Percentiles rank a stretch among this genome's conserved stretches.
Conservation (phyloP, 1,140 invertebrate genomes). For the Drosophila guanche region DNA sequence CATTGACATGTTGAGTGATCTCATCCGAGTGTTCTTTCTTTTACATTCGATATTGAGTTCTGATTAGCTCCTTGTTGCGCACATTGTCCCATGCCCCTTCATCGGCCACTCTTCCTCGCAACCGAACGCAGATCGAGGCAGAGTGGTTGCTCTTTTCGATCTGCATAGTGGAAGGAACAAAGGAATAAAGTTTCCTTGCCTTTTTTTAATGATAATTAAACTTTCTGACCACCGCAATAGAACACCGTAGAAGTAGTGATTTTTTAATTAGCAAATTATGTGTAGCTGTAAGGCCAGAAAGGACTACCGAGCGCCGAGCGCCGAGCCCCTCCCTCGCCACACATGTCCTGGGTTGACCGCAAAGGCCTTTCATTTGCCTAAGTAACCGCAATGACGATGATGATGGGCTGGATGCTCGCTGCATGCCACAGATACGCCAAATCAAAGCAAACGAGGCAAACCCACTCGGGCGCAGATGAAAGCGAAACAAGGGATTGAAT, state of each 20-base stretch:
- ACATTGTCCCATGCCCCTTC: no score
- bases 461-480: slow-evolving; percentile 47
- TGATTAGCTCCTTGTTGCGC: no score
- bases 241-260: neutral
- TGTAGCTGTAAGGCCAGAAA: neutral
- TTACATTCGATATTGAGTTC: no score
- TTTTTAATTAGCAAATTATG: slow-evolving; percentile 26
- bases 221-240: neutral
- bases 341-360: slow-evolving; percentile 7
- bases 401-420: slow-evolving; percentile 13
- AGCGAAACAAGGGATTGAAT: slow-evolving; percentile 41
- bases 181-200: no score
- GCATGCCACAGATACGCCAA: neutral
- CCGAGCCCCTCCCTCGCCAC: neutral
- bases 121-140: no score
- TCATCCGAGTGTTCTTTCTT: no score
- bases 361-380: slow-evolving; percentile 55
- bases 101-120: no score
- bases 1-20: no score
- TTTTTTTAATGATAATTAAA: neutral
- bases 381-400: slow-evolving; percentile 51
- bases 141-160: no score
- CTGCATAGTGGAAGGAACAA: no score
- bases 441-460: slow-evolving; percentile 17
- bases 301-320: no score